Base-by-base conservation (phyloP, 2,797 vertebrate genomes). In the Melanotaenia maccullochi region DNA sequence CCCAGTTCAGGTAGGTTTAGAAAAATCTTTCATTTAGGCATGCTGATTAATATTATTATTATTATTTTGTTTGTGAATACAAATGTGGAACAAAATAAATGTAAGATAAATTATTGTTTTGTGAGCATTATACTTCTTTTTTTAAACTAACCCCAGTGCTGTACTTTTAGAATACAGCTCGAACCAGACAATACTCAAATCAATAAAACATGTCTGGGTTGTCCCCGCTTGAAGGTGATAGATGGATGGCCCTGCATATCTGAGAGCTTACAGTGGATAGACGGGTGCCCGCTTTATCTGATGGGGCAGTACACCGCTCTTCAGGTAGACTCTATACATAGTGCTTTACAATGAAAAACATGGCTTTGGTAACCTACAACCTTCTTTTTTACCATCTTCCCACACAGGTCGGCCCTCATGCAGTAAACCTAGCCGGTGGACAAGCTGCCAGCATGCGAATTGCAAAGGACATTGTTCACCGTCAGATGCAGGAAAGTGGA, bases 301-400 rank as follows among this genome's bases (percentile, higher is more conserved):
- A 95, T 95, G 94, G 94, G 94, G 28, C 94, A 96, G 71, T 96
- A 95, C 81, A 49, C 93, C 0, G 94, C 94, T 52, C 92, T 96
- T 9, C 94, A 94, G 92, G 95, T 93, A 24, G 1, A 54, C 30
- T 56, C 36, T 74, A 30, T 28, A n/a, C 16, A 8, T 28, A 7
- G 1, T 52, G 18, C 61, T 56, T 63, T 47, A 6, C 12, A 22
- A 14, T 24, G 0, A 1, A 71, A 67, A 74, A 32, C 47, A 4
- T 58, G 4, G 2, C 32, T 18, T 24, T 3, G 42, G n/a, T 35
- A 68, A 65, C 38, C 32, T 0, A 1, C 0, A 13, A 40, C 0
- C 0, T 6, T 33, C 1, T 28, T 36, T 65, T 71, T 60, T 3
- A 32, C 0, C 58, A 9, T 22, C 25, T 51, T 38, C 20, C 22